phyloP scores from a whole-genome alignment of 2,113 vertebrate genomes.

The Eulemur rufifrons region DNA sequence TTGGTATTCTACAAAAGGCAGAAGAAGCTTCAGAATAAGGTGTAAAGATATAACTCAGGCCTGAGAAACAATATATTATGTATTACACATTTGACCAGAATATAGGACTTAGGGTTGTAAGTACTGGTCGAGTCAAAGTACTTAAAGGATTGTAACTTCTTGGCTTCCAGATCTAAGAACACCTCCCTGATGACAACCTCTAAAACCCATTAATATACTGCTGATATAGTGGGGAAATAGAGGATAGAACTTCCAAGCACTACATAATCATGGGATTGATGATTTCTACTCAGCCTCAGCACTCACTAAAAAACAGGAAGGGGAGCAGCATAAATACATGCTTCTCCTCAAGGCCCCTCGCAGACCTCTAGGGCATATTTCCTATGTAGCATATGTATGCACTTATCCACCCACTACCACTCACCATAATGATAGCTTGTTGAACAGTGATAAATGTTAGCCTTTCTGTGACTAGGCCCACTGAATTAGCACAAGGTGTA shows the following conservation, averaged over 20 bases:
- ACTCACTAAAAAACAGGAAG: not conserved
- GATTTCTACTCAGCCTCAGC: not conserved
- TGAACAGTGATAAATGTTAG: not conserved
- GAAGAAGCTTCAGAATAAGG: not conserved
- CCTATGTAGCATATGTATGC: not conserved
- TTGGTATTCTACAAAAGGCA: not conserved
- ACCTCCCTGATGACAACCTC: not conserved
- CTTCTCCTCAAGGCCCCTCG: not conserved
- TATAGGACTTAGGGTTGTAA: not conserved
- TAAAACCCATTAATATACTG: constrained; percentile 2
- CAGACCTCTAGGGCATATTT: not conserved
- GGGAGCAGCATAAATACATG: not conserved
- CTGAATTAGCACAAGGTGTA: not conserved
- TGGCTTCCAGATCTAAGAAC: constrained; percentile 50
- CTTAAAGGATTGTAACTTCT: not conserved
- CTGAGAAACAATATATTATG: not conserved
- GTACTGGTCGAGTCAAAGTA: not conserved
- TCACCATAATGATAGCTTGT: not conserved
- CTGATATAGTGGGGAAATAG: not conserved
- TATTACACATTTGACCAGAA: not conserved
- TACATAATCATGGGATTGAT: constrained; percentile 3
- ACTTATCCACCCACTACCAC: not conserved
- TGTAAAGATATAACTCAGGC: not conserved
- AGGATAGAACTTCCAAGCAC: not conserved
- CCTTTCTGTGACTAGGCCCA: not conserved